Base-by-base conservation (phyloP, 2,113 vertebrate genomes). In the Phalacrocorax pelagicus region DNA sequence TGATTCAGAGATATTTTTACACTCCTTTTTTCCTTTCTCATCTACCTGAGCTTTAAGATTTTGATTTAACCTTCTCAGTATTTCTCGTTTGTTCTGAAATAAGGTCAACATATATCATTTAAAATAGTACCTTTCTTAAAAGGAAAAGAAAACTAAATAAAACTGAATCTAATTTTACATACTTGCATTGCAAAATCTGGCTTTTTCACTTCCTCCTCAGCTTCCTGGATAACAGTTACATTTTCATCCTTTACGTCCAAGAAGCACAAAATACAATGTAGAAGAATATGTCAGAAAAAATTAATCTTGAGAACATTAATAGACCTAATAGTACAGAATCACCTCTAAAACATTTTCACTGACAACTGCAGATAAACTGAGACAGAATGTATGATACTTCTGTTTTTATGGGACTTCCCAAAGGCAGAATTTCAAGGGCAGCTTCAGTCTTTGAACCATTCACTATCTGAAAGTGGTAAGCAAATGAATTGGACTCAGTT, bases 61-160 rank as follows among this genome's bases (percentile, higher is more conserved):
- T 97, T 99, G 98, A 97, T 99, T 99, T 55, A 99, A 98, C 93
- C 99, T 98, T 79, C 97, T 98, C 20, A 99, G 97, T 97, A 99
- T 99, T 96, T 99, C 98, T 95, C 98, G 98, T 82, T 99, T 99
- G 97, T 89, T 99, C 99, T 99, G 97, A 94, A 98, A 98, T 11
- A 91, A 59, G 44, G 85, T 30, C 74, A 93, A 86, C 14, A 57
- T 9, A 30, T 15, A 79, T 17, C 54, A 85, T 42, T 78, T 86
- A 86, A 84, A 91, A 71, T 15, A 49, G 58, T 91, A 84, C 67
- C 23, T 72, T 96, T 63, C 83, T 75, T 69, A 70, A 78, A 92
- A 34, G 4, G 32, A 62, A 78, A 67, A 93, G 80, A 65, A 72
- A 36, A 80, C 9, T 30, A 49, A 75, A 49, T 73, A 7, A 74